These are phyloP conservation scores for Brachionus calyciflorus DNA, from an alignment of 1,140 invertebrate genomes.

Conservation along the genomic window DNA sequence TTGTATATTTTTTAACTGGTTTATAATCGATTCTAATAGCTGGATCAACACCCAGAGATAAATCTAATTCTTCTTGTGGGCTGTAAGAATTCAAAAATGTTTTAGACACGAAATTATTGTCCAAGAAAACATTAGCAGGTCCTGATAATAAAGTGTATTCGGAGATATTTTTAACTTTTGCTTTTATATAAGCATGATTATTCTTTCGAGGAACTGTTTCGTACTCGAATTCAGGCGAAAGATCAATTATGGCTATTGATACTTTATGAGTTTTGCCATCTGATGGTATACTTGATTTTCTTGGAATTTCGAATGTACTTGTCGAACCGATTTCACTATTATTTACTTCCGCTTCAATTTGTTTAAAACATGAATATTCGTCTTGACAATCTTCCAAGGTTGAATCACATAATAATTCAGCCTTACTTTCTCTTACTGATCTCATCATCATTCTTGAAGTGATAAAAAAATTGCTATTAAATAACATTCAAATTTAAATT, in stretches of 20 bases:
- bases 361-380: too few species aligned
- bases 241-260: constrained; percentile 50
- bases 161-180: constrained; percentile 56
- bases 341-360: not conserved
- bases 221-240: constrained; percentile 56
- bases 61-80: not conserved
- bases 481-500: too few species aligned
- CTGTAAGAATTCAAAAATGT: not conserved
- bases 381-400: too few species aligned
- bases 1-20: constrained; percentile 53
- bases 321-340: not conserved
- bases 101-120: constrained; percentile 58
- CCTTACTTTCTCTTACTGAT: too few species aligned
- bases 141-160: constrained; percentile 56
- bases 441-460: too few species aligned
- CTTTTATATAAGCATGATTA: constrained; percentile 57
- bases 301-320: not conserved
- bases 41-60: constrained; percentile 55
- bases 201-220: constrained; percentile 55
- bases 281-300: not conserved
- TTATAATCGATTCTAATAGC: constrained; percentile 60
- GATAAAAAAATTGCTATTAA: too few species aligned
- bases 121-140: constrained; percentile 58
- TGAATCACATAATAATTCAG: too few species aligned
- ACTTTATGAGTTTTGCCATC: constrained; percentile 44